Conservation (phyloP, 1,140 invertebrate genomes). For the Nasonia vitripennis region DNA sequence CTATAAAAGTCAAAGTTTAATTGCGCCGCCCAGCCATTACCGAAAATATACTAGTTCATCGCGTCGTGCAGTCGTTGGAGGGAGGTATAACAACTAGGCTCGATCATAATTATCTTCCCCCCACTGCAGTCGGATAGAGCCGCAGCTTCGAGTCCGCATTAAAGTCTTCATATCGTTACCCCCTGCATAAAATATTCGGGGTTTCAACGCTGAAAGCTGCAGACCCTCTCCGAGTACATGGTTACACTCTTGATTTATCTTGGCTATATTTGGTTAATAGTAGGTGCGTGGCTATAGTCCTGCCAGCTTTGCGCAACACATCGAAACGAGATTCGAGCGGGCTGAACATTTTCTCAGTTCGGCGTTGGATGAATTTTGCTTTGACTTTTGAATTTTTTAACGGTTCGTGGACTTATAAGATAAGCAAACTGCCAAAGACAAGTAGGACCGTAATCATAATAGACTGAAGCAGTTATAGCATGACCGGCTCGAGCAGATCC, state of each 20-base stretch:
- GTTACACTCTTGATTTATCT: conserved; percentile 7
- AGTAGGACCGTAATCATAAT: too few relatives aligned
- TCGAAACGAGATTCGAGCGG: neutral
- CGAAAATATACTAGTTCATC: conserved; percentile 11
- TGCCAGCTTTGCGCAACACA: neutral
- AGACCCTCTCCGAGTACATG: neutral
- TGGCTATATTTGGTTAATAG: conserved; percentile 23
- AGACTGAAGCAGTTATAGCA: too few relatives aligned
- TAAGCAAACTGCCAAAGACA: too few relatives aligned
- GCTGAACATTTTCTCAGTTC: too few relatives aligned
- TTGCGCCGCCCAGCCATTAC: neutral
- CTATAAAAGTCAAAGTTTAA: neutral
- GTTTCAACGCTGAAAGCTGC: neutral
- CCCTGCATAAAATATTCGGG: conserved; percentile 18
- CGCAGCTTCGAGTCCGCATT: neutral
- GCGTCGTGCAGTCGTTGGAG: neutral
- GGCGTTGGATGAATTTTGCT: too few relatives aligned
- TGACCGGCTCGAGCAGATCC: too few relatives aligned
- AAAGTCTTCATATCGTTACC: neutral
- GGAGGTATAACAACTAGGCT: neutral
- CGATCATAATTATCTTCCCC: conserved; percentile 26
- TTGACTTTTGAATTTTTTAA: too few relatives aligned
- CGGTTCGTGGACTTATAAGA: too few relatives aligned
- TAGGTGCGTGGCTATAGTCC: neutral
- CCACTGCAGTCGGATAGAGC: neutral